Evolutionary conservation across 2,888 invertebrate species (phyloP).

Genomic region (Orthonychiurus folsomi): DNA sequence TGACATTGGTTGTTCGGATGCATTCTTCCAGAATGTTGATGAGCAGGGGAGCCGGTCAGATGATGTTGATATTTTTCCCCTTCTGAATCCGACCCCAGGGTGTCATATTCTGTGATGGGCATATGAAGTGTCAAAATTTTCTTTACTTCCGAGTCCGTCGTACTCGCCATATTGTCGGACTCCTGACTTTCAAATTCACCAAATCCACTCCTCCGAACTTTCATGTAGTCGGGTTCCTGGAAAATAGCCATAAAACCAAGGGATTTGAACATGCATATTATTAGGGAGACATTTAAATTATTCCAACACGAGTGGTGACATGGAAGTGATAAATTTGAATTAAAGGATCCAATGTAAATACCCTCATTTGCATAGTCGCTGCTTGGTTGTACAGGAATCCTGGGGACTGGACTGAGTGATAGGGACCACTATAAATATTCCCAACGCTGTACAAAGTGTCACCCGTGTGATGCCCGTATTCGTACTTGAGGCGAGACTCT

Average conservation of each 20-base stretch:
- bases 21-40: not conserved
- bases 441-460: slow-evolving; percentile 78
- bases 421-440: slow-evolving; percentile 76
- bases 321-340: not conserved
- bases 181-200: slow-evolving; percentile 45
- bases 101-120: slow-evolving; percentile 72
- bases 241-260: not conserved
- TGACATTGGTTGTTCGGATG: not conserved
- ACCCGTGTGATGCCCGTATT: slow-evolving; percentile 43
- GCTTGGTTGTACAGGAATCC: slow-evolving; percentile 38
- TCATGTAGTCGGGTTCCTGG: slow-evolving; percentile 35
- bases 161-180: slow-evolving; percentile 88
- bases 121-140: slow-evolving; percentile 85
- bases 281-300: not conserved
- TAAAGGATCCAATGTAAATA: slow-evolving; percentile 8
- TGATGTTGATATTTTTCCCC: slow-evolving; percentile 43
- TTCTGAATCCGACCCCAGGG: slow-evolving; percentile 71
- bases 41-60: slow-evolving; percentile 2
- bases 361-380: slow-evolving; percentile 33
- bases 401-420: slow-evolving; percentile 62
- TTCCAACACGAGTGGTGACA: not conserved
- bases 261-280: not conserved
- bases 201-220: slow-evolving; percentile 18
- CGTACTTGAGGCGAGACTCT: slow-evolving; percentile 15
- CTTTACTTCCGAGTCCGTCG: slow-evolving; percentile 81